phyloP scores from a whole-genome alignment of 2,113 vertebrate species.

The Oxygymnocypris stewartii region DNA sequence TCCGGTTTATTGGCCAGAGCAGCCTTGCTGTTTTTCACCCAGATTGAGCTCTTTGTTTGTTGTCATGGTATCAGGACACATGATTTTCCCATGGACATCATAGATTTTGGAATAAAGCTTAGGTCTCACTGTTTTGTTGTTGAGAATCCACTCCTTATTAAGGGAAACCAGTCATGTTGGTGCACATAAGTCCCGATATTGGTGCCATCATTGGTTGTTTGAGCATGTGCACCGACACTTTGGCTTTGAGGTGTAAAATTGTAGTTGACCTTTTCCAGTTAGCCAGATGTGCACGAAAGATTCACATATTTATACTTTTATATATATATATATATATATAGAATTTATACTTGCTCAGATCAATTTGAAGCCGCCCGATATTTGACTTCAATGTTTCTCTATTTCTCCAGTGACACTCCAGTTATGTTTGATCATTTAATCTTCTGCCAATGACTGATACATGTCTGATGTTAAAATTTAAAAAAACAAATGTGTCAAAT shows the following conservation, averaged over 20 bases:
- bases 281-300: background rate
- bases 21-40: constrained; percentile 65
- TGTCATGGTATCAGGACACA: constrained; percentile 26
- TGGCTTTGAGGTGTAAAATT: constrained; percentile 24
- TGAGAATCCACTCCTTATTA: background rate
- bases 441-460: background rate
- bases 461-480: background rate
- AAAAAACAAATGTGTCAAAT: background rate
- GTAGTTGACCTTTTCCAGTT: constrained; percentile 23
- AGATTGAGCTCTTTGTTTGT: constrained; percentile 49
- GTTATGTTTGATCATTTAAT: background rate
- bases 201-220: constrained; percentile 14
- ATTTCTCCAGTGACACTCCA: background rate
- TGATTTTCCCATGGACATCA: constrained; percentile 35
- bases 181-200: background rate
- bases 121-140: background rate
- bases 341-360: background rate
- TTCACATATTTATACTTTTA: background rate
- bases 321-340: too few relatives aligned
- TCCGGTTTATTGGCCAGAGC: constrained; percentile 66
- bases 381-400: background rate
- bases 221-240: constrained; percentile 41
- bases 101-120: constrained; percentile 31
- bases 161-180: background rate
- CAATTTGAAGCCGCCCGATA: background rate